Conservation (phyloP, 2,797 vertebrate species). For the Premnoplex brunnescens region DNA sequence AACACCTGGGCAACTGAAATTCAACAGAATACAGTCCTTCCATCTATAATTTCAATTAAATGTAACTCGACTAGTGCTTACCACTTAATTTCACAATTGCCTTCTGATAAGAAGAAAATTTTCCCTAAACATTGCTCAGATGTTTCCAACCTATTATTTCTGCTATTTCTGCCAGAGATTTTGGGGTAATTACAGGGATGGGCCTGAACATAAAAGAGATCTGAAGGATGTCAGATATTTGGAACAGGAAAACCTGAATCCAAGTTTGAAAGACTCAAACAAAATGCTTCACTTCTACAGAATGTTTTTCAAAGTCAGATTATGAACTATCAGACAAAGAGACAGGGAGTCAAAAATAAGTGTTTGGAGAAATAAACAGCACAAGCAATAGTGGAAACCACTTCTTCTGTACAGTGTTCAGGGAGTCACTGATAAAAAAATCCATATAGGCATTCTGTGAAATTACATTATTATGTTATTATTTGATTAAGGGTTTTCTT, state of each 20-base stretch:
- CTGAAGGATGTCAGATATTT: not conserved
- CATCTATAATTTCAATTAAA: not conserved
- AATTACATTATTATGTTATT: not conserved
- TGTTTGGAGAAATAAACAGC: not conserved
- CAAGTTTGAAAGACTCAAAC: not conserved
- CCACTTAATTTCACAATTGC: not conserved
- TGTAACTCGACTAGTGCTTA: not conserved
- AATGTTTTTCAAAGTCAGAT: not conserved
- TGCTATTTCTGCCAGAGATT: not conserved
- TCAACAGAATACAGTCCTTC: not conserved
- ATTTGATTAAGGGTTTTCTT: not conserved
- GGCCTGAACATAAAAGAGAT: not conserved
- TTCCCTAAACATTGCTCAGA: not conserved
- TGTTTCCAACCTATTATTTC: conserved; percentile 22
- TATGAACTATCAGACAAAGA: not conserved
- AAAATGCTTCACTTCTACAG: not conserved
- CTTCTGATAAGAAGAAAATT: not conserved
- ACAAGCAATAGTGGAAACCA: not conserved
- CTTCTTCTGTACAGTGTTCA: not conserved
- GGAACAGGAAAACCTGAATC: not conserved
- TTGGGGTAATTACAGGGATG: not conserved
- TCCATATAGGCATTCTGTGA: not conserved
- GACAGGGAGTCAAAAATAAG: not conserved
- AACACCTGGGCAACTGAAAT: not conserved
- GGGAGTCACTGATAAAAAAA: not conserved